Base-by-base conservation (phyloP, 2,113 vertebrate genomes). In the Camelus dromedarius region DNA sequence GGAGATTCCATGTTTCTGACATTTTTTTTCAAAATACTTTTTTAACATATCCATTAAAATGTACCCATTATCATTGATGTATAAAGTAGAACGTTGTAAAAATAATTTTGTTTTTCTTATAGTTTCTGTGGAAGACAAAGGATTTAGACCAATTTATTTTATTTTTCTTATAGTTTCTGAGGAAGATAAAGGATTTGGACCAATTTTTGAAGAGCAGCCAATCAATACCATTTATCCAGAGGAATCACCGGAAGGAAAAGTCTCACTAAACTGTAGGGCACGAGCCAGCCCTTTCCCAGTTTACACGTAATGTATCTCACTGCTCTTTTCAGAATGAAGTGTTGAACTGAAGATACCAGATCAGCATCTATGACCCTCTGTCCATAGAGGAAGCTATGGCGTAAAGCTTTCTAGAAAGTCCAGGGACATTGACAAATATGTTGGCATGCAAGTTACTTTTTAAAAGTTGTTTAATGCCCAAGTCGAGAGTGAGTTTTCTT, bases 151-250 rank as follows among this genome's bases (percentile, higher is more conserved):
- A 0, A 99, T 99, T 98, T 99, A 42, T 42, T 42, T 72, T 97
- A 46, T 97, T 79, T 75, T 97, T 46, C 64, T 93, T 90, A 64
- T 87, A 95, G 95, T 98, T 98, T 95, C 98, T 99, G 99, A 99
- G 77, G 99, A 99, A 97, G 98, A 99, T 97, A 98, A 99, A 98
- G 99, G 99, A 96, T 99, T 99, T 93, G 99, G 99, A 88, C 99
- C 99, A 0, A 99, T 99, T 98, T 99, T 99, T 98, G 99, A 99
- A 98, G 99, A 99, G 94, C 99, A 99, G 90, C 99, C 99, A 26
- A 98, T 99, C 58, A 99, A 99, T 98, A 99, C 99, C 46, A 99
- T 99, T 98, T 99, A 99, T 98, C 99, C 99, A 6, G 99, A 99
- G 97, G 99, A 99, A 98, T 99, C 99, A 28, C 99, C 98, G 20